These are phyloP conservation scores for Hedychridium roseum DNA, from an alignment of 2,888 invertebrate genomes.

Conservation along the genomic window DNA sequence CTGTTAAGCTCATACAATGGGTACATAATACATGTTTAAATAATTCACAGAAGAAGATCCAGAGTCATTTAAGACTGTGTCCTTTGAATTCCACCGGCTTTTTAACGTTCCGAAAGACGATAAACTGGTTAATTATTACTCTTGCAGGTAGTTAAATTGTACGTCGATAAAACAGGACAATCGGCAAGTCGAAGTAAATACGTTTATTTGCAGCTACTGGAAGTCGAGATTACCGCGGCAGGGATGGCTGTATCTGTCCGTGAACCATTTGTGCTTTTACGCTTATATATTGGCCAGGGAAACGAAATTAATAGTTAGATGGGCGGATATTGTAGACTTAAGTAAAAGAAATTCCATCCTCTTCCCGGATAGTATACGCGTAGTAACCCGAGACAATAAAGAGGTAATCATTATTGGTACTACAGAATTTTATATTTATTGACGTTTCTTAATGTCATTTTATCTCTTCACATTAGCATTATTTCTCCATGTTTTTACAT, in stretches of 20 bases:
- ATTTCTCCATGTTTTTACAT: slow-evolving; percentile 90
- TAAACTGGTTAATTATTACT: slow-evolving; percentile 93
- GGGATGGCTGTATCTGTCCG: slow-evolving; percentile 96
- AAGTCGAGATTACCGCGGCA: slow-evolving; percentile 93
- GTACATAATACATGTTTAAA: neutral
- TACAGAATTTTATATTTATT: neutral
- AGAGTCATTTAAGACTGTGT: slow-evolving; percentile 77
- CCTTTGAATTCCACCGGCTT: slow-evolving; percentile 84
- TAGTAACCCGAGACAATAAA: slow-evolving; percentile 82
- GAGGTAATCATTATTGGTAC: slow-evolving; percentile 58
- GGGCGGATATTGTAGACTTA: slow-evolving; percentile 87
- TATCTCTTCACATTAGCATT: slow-evolving; percentile 67
- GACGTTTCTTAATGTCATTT: slow-evolving; percentile 3
- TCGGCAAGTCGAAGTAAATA: neutral
- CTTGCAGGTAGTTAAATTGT: slow-evolving; percentile 78
- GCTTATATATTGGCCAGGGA: slow-evolving; percentile 93
- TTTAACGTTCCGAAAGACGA: slow-evolving; percentile 94
- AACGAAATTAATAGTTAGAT: slow-evolving; percentile 86
- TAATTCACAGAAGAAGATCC: slow-evolving; percentile 80
- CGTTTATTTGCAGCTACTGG: slow-evolving; percentile 76
- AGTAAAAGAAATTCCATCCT: slow-evolving; percentile 79
- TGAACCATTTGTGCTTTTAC: slow-evolving; percentile 95
- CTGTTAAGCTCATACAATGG: neutral
- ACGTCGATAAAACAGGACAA: neutral
- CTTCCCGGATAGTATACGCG: slow-evolving; percentile 86